phyloP scores from a whole-genome alignment of 2,888 invertebrate genomes.

The Polydrusus cervinus region DNA sequence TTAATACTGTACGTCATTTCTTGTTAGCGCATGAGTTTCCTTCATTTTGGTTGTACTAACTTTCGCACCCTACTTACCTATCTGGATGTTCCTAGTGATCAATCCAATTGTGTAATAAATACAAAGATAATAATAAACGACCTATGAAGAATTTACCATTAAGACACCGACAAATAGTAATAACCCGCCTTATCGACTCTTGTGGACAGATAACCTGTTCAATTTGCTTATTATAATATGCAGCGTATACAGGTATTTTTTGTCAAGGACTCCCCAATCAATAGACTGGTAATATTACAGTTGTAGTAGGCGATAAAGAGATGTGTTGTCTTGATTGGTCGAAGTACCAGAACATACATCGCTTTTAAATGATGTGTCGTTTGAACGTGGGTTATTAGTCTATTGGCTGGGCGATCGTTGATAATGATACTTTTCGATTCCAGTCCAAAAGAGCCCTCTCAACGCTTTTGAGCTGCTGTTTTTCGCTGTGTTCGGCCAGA shows the following conservation, averaged over 20 bases:
- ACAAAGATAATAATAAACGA: conserved; percentile 96
- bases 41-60: conserved; percentile 17
- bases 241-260: conserved; percentile 96
- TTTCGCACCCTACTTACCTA: conserved; percentile 25
- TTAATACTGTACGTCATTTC: conserved; percentile 10
- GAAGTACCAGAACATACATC: no score
- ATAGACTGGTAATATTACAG: conserved; percentile 9
- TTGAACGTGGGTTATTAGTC: conserved; percentile 33
- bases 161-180: conserved; percentile 84
- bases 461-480: conserved; percentile 98
- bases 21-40: conserved; percentile 35
- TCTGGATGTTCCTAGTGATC: conserved; percentile 76
- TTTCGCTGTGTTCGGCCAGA: conserved; percentile 98
- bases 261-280: conserved; percentile 22
- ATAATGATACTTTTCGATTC: conserved; percentile 73
- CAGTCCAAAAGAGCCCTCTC: conserved; percentile 93
- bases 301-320: not conserved
- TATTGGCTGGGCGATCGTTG: conserved; percentile 38
- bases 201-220: conserved; percentile 92
- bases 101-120: conserved; percentile 92
- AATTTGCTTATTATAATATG: conserved; percentile 99
- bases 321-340: no score
- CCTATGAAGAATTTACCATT: conserved; percentile 82
- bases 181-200: conserved; percentile 83
- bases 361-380: not conserved